Conservation (phyloP, 1,140 invertebrate genomes). For the Drosophila melanogaster region DNA sequence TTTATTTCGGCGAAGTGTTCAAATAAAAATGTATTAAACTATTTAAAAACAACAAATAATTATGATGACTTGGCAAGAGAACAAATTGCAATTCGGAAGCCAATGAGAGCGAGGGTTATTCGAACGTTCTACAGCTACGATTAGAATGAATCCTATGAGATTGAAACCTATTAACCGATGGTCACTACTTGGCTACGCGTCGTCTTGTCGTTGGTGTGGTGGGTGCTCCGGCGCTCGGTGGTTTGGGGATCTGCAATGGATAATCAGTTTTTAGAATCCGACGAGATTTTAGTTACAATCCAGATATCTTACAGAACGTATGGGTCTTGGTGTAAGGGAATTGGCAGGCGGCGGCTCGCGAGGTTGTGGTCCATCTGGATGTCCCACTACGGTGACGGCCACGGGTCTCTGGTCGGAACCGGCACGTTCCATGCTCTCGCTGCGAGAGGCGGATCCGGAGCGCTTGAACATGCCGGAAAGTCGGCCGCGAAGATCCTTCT, state of each 20-base stretch:
- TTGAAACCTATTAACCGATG: constrained; percentile 21
- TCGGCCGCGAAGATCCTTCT: constrained; percentile 91
- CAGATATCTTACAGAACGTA: constrained; percentile 64
- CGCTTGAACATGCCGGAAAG: constrained; percentile 93
- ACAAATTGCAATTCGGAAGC: constrained; percentile 6
- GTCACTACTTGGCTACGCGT: constrained; percentile 70
- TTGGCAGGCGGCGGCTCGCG: constrained; percentile 79
- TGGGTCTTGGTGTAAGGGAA: constrained; percentile 75
- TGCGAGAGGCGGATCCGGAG: constrained; percentile 78
- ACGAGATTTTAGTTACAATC: neutral
- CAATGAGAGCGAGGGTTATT: constrained; percentile 17
- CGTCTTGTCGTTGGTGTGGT: constrained; percentile 79
- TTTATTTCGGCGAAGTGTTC: constrained; percentile 57
- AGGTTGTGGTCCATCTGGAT: constrained; percentile 75
- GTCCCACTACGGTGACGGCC: constrained; percentile 76
- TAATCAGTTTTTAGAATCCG: neutral
- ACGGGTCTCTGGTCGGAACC: constrained; percentile 73
- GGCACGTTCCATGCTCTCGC: constrained; percentile 73
- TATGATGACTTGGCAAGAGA: constrained; percentile 33
- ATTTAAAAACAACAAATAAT: constrained; percentile 46
- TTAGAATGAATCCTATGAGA: constrained; percentile 53
- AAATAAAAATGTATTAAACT: constrained; percentile 49
- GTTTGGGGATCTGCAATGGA: constrained; percentile 72
- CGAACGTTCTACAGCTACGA: constrained; percentile 49
- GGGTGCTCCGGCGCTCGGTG: constrained; percentile 70